Base-by-base conservation (phyloP, 1,140 invertebrate species). In the Cylas formicarius region DNA sequence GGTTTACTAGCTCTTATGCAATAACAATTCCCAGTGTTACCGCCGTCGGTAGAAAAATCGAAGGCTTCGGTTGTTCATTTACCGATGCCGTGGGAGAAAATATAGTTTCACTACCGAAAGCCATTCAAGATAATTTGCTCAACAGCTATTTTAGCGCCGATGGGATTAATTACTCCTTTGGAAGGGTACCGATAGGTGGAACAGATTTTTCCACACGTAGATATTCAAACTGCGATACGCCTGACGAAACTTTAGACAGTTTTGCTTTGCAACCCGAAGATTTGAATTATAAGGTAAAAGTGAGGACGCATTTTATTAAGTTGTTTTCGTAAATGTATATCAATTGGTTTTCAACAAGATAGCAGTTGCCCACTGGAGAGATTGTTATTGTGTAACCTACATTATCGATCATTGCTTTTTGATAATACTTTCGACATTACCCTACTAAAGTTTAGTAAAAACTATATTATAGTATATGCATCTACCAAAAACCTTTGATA, bases 61-160 rank as follows among this genome's bases (percentile, higher is more conserved):
- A 77, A 37, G 90, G 90, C 0, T 93, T 90, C 61, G 90, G 90
- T 0, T 88, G 85, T 10, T 84, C 90, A 20, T 57, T 57, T 23
- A 57, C 55, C 23, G 32, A 53, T 35, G 32, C 43, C 13, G 43
- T 48, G 5, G 56, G 56, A 3, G 45, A 48, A 5, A 54, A 51
- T 39, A 28, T 56, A 10, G 3, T 14, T 14, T 27, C 16, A 1
- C 29, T 56, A 22, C 17, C 26, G 2, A 26, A 54, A 22, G 37
- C 17, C 4, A 37, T 31, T 5, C 48, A 46, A 39, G 16, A 50
- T 10, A 13, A 34, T 22, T 17, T 54, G 8, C 6, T 58, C 3
- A 13, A 46, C 37, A 68, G 72, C 0, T 80, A 73, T 48, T 80
- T 74, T 51, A 60, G 60, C 0, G 55, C 67, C 13, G 62, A 72